These are phyloP conservation scores for Gryllus bimaculatus DNA, from an alignment of 1,140 invertebrate species.

Conservation along the genomic window DNA sequence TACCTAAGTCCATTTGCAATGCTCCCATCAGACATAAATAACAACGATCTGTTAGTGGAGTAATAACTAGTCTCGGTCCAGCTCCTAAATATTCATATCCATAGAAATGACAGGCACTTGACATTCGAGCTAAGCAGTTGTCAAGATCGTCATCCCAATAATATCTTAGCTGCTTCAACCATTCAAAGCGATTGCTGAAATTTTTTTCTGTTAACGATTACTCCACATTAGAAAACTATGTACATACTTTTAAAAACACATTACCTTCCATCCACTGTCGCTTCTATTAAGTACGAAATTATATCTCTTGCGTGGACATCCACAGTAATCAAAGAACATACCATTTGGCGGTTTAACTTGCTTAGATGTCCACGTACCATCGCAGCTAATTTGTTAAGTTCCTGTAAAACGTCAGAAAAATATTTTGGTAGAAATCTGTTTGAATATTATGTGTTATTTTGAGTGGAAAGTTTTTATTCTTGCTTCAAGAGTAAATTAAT, in stretches of 20 bases:
- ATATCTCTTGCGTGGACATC: constrained; percentile 82
- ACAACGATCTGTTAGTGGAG: constrained; percentile 72
- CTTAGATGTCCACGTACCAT: constrained; percentile 62
- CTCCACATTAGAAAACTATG: too few species aligned
- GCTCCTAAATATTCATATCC: constrained; percentile 90
- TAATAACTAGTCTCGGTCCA: constrained; percentile 67
- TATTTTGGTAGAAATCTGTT: too few species aligned
- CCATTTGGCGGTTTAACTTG: constrained; percentile 56
- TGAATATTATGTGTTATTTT: too few species aligned
- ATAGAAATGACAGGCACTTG: constrained; percentile 67
- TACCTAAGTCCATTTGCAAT: constrained; percentile 67
- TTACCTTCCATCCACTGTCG: constrained; percentile 29
- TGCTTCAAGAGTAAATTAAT: too few species aligned
- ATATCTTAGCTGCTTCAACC: constrained; percentile 84
- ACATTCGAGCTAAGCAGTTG: constrained; percentile 67
- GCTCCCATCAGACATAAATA: constrained; percentile 82
- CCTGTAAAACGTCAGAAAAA: constrained; percentile 32
- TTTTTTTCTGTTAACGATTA: too few species aligned
- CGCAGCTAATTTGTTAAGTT: constrained; percentile 66
- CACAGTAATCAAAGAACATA: constrained; percentile 76
- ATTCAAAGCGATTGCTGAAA: constrained; percentile 63
- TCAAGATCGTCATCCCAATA: constrained; percentile 76
- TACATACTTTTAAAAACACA: too few species aligned
- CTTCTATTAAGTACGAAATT: constrained; percentile 59
- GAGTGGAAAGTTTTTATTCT: too few species aligned